Evolutionary conservation across 2,113 vertebrate genomes (phyloP).

Genomic region (Bombycilla garrulus): DNA sequence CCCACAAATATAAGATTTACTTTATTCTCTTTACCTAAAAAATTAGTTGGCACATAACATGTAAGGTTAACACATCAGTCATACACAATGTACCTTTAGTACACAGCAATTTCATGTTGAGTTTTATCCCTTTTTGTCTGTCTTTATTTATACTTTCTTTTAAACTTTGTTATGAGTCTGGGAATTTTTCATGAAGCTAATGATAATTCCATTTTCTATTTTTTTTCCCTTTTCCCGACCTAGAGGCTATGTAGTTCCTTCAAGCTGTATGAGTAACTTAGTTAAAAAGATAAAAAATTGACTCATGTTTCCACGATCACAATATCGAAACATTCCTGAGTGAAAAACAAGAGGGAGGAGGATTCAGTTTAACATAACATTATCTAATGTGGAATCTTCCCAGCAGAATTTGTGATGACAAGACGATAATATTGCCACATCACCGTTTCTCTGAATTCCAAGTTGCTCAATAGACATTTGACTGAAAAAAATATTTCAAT

Average conservation of each 20-base stretch:
- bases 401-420: conserved; percentile 14
- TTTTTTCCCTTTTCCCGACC: not conserved
- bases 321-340: not conserved
- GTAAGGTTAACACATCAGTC: not conserved
- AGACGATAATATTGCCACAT: not conserved
- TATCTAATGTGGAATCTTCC: conserved; percentile 31
- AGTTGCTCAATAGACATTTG: not conserved
- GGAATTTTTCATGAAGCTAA: not conserved
- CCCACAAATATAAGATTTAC: not conserved
- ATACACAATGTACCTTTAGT: not conserved
- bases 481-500: not conserved
- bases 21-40: not conserved
- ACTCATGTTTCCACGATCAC: not conserved
- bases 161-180: not conserved
- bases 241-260: not conserved
- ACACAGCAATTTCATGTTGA: not conserved
- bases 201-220: not conserved
- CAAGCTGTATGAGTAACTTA: not conserved
- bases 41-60: not conserved
- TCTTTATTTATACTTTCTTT: not conserved
- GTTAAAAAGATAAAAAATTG: not conserved
- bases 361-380: conserved; percentile 12
- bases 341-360: conserved; percentile 37
- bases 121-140: not conserved
- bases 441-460: not conserved